Base-by-base conservation (phyloP, 2,113 vertebrate species). In the Archilochus colubris region DNA sequence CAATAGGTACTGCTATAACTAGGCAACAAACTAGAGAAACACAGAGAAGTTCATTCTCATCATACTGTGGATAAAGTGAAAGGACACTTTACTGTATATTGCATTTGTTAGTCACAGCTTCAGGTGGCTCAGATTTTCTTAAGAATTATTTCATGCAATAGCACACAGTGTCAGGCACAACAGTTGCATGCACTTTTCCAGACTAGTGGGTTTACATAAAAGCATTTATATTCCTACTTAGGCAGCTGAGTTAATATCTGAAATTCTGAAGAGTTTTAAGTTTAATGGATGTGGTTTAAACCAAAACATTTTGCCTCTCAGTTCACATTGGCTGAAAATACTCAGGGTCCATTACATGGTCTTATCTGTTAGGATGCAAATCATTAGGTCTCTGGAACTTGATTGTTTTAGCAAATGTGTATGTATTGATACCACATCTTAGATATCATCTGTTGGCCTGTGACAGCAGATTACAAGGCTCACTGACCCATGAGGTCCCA, bases 231-330 rank as follows among this genome's bases (percentile, higher is more conserved):
- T 85, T 68, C 8, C 44, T 85, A 44, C 24, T 62, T 33, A 66
- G 66, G 28, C 66, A 94, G 24, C 9, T 85, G 79, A 69, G 33
- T 66, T 76, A 51, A 7, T 46, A 51, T 30, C 20, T 70, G 55
- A 90, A 91, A 67, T 86, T 88, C 63, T 86, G 48, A 83, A 81
- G 48, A 77, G 24, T 43, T 93, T 69, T 67, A 90, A 77, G 31
- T 28, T 96, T 88, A 88, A 59, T 15, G 28, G 22, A 77, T 23
- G 12, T 55, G 0, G 1, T 74, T 91, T 94, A 70, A 93, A 81
- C 3, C 3, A 33, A 83, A 62, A 30, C 16, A 48, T 70, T 86
- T 82, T 67, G 33, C 33, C 18, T 88, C 40, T 73, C 10, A 22
- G 23, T 88, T 66, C 11, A 7, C 1, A 2, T 3, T 18, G 36